Conservation (phyloP, 2,797 vertebrate genomes). For the Pangasius sanitwongsei region DNA sequence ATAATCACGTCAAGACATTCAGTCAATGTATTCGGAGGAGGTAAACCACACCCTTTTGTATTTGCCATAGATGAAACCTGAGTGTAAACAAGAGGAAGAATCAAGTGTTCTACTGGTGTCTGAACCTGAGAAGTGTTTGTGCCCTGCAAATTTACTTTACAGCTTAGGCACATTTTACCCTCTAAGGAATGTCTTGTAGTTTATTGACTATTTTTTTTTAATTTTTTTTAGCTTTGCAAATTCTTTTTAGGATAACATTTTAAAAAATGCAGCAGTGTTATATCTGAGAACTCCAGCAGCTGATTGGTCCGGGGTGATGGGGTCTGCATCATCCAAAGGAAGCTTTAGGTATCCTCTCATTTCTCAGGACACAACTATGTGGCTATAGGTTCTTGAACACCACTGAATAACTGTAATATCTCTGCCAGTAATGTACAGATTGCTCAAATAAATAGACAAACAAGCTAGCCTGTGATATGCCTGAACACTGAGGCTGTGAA, state of each 20-base stretch:
- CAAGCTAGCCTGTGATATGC: background rate
- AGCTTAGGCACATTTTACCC: background rate
- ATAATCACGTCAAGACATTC: background rate
- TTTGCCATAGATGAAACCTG: background rate
- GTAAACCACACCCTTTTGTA: background rate
- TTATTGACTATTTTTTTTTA: background rate
- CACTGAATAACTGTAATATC: background rate
- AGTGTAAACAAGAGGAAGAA: background rate
- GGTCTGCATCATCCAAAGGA: background rate
- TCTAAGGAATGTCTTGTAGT: background rate
- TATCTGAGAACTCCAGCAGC: background rate
- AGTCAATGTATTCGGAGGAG: background rate
- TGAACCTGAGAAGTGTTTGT: background rate
- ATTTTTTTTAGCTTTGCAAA: background rate
- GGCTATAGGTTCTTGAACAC: background rate
- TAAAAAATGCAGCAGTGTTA: background rate
- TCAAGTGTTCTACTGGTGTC: background rate
- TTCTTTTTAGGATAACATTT: background rate
- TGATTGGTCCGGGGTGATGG: background rate
- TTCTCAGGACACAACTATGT: background rate
- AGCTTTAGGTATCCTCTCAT: background rate
- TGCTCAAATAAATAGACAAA: background rate
- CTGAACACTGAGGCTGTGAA: background rate
- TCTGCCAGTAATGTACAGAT: background rate
- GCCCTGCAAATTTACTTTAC: background rate